Evolutionary conservation across 92 coral and sea anemone species (phyloP).

Genomic region (Metridium senile): DNA sequence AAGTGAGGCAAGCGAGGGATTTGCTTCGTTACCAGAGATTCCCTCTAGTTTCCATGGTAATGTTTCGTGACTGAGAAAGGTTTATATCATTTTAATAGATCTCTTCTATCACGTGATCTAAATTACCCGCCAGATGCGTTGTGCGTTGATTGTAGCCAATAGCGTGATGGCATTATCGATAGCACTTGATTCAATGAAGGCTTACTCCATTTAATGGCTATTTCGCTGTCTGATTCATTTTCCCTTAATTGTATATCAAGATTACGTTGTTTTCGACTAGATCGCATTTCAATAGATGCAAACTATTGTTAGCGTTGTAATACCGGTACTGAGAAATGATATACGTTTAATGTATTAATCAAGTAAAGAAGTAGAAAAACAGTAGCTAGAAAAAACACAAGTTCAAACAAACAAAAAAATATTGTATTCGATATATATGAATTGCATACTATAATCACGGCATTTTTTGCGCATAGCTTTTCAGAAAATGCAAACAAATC

Average conservation of each 20-base stretch:
- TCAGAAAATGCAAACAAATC: too few relatives aligned
- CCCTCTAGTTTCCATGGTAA: neutral
- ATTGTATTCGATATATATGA: too few relatives aligned
- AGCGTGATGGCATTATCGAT: neutral
- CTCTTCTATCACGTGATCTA: neutral
- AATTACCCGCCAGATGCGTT: neutral
- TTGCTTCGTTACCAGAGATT: neutral
- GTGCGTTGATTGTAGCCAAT: neutral
- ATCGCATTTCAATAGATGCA: neutral
- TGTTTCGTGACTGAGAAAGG: neutral
- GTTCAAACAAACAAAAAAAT: too few relatives aligned
- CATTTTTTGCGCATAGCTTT: too few relatives aligned
- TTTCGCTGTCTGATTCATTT: neutral
- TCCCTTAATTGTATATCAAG: neutral
- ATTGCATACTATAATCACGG: too few relatives aligned
- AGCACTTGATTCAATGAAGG: slow-evolving; percentile 3
- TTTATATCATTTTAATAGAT: neutral
- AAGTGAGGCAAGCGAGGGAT: too few relatives aligned
- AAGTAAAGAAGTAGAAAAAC: neutral
- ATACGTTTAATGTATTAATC: neutral
- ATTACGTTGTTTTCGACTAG: neutral
- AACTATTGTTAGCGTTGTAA: neutral
- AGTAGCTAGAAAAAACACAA: too few relatives aligned
- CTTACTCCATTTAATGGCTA: slow-evolving; percentile 4
- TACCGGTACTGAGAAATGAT: too few relatives aligned